phyloP scores from a whole-genome alignment of 2,797 vertebrate species.

The Gorsachius magnificus region DNA sequence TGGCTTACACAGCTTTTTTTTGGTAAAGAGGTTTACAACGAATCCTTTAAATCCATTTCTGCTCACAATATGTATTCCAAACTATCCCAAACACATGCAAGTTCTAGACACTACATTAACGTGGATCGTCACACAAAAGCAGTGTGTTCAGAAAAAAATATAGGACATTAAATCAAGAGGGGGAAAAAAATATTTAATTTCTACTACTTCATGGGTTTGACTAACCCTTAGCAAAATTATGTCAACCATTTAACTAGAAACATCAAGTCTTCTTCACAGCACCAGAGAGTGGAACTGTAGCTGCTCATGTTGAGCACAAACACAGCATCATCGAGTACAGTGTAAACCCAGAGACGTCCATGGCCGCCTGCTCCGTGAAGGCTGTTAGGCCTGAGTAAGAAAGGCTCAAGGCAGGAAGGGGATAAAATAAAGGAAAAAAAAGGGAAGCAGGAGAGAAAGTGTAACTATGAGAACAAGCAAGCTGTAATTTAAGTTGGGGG shows the following conservation, averaged over 20 bases:
- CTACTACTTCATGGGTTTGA: background rate
- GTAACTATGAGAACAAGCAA: background rate
- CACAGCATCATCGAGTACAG: background rate
- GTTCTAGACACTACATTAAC: background rate
- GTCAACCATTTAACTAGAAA: background rate
- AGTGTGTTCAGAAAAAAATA: background rate
- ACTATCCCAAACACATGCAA: background rate
- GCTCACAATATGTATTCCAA: background rate
- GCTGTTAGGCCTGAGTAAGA: background rate
- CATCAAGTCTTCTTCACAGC: background rate
- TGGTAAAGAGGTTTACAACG: background rate
- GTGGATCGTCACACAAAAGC: fast-evolving
- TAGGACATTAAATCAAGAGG: background rate
- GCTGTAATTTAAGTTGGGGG: background rate
- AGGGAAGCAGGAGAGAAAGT: background rate
- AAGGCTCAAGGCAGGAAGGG: background rate
- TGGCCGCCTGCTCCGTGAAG: background rate
- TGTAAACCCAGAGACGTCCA: background rate
- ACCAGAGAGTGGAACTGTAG: background rate
- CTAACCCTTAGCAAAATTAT: background rate
- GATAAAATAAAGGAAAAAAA: background rate
- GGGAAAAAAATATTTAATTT: background rate
- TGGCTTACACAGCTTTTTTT: background rate
- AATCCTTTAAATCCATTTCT: background rate
- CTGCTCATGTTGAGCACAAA: background rate